Conservation (phyloP, 2,888 invertebrate genomes). For the Dynastes maya region DNA sequence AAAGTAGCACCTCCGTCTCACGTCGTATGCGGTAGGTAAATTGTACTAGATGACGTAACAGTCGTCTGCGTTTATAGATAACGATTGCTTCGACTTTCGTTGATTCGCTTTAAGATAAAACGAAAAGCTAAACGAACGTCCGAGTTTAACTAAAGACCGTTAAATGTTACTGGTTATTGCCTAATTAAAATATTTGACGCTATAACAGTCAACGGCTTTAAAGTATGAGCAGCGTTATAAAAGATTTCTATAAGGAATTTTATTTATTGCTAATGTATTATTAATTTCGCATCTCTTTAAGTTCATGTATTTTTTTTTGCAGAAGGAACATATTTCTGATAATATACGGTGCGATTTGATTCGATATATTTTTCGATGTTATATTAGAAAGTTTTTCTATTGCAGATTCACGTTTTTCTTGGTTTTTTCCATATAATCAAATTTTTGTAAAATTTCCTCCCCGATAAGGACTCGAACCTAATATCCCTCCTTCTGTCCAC, state of each 20-base stretch:
- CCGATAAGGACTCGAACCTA: no score
- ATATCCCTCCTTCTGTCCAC: no score
- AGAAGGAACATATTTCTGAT: not conserved
- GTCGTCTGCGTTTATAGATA: constrained; percentile 16
- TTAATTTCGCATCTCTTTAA: not conserved
- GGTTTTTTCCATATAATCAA: no score
- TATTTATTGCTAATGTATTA: constrained; percentile 15
- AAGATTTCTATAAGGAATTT: not conserved
- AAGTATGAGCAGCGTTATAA: not conserved
- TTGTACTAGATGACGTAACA: constrained; percentile 28
- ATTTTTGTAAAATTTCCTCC: no score
- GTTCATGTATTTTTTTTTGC: not conserved
- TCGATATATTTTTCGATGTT: no score
- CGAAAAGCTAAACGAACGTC: not conserved
- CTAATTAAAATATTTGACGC: constrained; percentile 41
- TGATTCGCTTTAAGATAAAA: constrained; percentile 39
- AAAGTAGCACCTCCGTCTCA: not conserved
- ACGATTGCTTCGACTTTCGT: constrained; percentile 34
- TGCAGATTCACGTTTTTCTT: no score
- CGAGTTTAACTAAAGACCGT: constrained; percentile 18
- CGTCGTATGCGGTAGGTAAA: constrained; percentile 31
- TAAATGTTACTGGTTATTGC: constrained; percentile 27
- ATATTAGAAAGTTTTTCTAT: no score
- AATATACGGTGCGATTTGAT: not conserved
- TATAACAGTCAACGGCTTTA: not conserved